phyloP scores from a whole-genome alignment of 1,140 invertebrate genomes.

The Zophobas morio region DNA sequence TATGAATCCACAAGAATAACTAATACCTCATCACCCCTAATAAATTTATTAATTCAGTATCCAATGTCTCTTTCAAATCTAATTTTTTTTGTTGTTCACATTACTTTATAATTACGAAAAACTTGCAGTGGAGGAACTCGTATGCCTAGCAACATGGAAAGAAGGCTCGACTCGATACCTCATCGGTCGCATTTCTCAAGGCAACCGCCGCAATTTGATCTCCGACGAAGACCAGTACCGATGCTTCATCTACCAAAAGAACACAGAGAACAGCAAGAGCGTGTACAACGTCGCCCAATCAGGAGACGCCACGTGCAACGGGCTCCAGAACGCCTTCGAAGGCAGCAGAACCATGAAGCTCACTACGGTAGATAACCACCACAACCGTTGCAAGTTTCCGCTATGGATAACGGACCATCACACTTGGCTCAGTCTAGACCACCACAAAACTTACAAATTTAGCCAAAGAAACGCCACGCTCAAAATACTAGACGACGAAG shows the following conservation, averaged over 20 bases:
- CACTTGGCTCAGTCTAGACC: slow-evolving; percentile 86
- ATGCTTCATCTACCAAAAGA: slow-evolving; percentile 78
- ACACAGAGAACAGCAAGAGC: slow-evolving; percentile 65
- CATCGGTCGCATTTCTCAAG: slow-evolving; percentile 76
- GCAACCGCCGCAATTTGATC: slow-evolving; percentile 68
- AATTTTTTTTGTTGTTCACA: neutral
- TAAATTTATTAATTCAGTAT: too few species aligned
- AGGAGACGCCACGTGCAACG: slow-evolving; percentile 86
- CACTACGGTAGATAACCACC: slow-evolving; percentile 73
- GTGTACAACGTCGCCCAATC: slow-evolving; percentile 82
- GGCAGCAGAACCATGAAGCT: slow-evolving; percentile 77
- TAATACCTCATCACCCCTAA: too few species aligned
- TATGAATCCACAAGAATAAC: too few species aligned
- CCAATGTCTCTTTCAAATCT: too few species aligned
- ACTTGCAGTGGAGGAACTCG: slow-evolving; percentile 82
- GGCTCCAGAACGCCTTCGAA: slow-evolving; percentile 76
- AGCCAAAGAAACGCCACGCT: slow-evolving; percentile 82
- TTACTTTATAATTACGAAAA: slow-evolving; percentile 45
- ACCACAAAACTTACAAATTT: slow-evolving; percentile 81
- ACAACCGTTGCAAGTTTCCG: slow-evolving; percentile 81
- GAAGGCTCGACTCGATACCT: slow-evolving; percentile 87
- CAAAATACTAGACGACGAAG: slow-evolving; percentile 70
- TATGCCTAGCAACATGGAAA: slow-evolving; percentile 88
- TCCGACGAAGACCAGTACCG: slow-evolving; percentile 76
- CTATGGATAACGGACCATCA: slow-evolving; percentile 82